phyloP scores from a whole-genome alignment of 2,113 vertebrate genomes.

The Colius striatus region DNA sequence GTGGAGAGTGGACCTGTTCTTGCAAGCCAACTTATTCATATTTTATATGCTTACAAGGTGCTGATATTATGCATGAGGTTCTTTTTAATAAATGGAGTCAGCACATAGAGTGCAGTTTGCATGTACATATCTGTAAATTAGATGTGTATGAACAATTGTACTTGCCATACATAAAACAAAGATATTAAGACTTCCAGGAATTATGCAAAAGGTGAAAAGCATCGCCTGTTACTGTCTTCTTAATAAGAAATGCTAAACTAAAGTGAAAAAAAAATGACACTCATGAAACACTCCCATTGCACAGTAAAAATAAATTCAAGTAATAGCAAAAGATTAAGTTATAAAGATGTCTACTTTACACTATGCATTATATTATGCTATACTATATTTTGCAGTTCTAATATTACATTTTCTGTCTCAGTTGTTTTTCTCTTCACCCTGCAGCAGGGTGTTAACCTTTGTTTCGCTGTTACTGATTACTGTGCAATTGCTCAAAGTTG shows the following conservation, averaged over 20 bases:
- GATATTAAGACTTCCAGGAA: not conserved
- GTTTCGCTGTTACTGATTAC: not conserved
- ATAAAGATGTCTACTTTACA: not conserved
- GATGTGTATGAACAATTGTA: not conserved
- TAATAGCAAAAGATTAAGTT: not conserved
- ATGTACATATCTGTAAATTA: not conserved
- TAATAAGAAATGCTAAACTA: not conserved
- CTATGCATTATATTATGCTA: not conserved
- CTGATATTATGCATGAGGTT: not conserved
- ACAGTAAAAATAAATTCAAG: not conserved
- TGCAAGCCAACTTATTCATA: not conserved
- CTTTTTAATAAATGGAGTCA: not conserved
- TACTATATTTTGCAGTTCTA: not conserved
- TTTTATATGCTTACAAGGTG: not conserved
- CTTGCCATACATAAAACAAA: not conserved
- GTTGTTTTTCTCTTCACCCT: not conserved
- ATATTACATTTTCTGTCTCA: not conserved
- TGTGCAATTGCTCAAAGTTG: not conserved
- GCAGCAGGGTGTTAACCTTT: not conserved
- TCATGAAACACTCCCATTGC: not conserved
- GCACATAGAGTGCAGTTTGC: not conserved
- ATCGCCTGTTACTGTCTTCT: not conserved
- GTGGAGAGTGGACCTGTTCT: not conserved
- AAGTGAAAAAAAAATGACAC: not conserved
- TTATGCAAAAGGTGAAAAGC: not conserved